Base-by-base conservation (phyloP, 2,888 invertebrate genomes). In the Esperia sulphurella region DNA sequence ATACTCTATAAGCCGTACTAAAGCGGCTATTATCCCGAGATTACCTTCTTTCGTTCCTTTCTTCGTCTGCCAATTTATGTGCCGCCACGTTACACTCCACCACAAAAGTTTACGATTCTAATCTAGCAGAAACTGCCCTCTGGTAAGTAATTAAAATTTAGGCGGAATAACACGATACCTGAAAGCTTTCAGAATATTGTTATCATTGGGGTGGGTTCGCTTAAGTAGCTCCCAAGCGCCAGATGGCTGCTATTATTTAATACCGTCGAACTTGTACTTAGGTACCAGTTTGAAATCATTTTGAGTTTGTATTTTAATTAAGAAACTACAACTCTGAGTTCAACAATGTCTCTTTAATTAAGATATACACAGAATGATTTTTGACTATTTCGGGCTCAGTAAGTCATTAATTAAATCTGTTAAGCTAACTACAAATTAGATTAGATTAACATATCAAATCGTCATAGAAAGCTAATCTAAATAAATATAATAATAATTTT, bases 221-320 rank as follows among this genome's bases (percentile, higher is more conserved):
- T 45, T 51, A 43, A 37, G 47, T 41, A 39, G 43, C 12, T 28
- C n/a, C 40, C 39, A 6, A 29, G 14, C 54, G 57, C 73, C 72
- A 74, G 73, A 71, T 74, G 75, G 59, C 66, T 48, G 48, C 56
- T 59, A 63, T 73, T 65, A 69, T 61, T 55, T 41, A 57, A 43
- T 58, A 68, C 63, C 57, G 63, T 55, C 52, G 45, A 57, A 60
- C 52, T 59, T 58, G 63, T 64, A 59, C 62, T 2, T 37, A 21
- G 21, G 21, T 5, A 21, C 21, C 21, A 5, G 21, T 21, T 21
- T 21, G 2, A 5, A 21, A 21, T 39, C n/a, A 35, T 35, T n/a
- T n/a, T n/a, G 35, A 35, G 8, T n/a, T 35, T n/a, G 21, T 3
- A 35, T 35, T 35, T 35, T 35, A 35, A 35, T 35, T 35, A 35